A percentile compares a stretch with the other conserved stretches of the same genome.
Evolutionary conservation across 2,797 vertebrate species (phyloP).

Genomic region (Pangasius djambal): DNA sequence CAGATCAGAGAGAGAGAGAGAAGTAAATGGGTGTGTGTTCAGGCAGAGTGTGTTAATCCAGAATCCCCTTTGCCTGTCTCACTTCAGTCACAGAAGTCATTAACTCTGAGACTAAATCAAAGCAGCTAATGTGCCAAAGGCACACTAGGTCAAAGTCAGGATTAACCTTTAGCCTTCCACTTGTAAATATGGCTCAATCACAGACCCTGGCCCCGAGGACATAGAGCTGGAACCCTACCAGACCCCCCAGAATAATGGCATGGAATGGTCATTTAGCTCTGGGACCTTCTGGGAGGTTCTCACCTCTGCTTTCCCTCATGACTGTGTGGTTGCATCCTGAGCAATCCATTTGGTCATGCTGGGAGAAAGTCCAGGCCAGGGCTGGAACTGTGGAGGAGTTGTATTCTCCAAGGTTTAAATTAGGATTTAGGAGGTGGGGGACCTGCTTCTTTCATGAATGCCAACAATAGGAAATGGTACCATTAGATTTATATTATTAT

Average conservation of each 20-base stretch:
- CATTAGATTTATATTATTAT: not conserved
- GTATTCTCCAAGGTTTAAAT: not conserved
- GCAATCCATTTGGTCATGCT: constrained; percentile 58
- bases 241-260: constrained; percentile 55
- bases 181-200: constrained; percentile 67
- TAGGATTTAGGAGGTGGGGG: not conserved
- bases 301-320: constrained; percentile 66
- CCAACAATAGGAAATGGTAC: not conserved
- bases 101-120: constrained; percentile 62
- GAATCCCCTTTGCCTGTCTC: constrained; percentile 59
- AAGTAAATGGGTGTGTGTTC: constrained; percentile 45
- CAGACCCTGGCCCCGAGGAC: constrained; percentile 63
- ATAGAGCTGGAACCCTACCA: not conserved
- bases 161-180: constrained; percentile 61
- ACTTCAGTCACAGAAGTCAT: constrained; percentile 68
- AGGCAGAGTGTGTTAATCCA: constrained; percentile 67
- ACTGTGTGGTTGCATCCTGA: constrained; percentile 61
- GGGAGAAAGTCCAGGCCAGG: constrained; percentile 67
- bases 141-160: constrained; percentile 47
- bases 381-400: not conserved
- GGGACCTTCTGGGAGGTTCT: constrained; percentile 51
- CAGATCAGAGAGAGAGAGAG: constrained; percentile 60
- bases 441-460: not conserved
- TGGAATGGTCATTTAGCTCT: constrained; percentile 41
- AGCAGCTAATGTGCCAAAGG: constrained; percentile 64